Conservation (phyloP, 1,140 invertebrate genomes). For the Goniozus legneri region DNA sequence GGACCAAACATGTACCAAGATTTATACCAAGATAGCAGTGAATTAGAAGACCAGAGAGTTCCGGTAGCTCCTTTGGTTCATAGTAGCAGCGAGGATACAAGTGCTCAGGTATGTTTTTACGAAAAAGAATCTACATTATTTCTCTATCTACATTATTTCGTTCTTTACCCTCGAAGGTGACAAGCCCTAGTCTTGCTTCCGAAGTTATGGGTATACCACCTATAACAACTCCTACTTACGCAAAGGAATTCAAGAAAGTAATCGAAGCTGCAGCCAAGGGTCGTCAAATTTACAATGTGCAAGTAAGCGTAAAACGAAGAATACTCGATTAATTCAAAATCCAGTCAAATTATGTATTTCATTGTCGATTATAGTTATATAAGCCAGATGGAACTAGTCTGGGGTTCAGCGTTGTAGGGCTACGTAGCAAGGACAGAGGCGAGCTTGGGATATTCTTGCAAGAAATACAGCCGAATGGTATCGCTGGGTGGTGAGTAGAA, state of each 20-base stretch:
- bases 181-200: slow-evolving; percentile 47
- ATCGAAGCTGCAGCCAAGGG: slow-evolving; percentile 63
- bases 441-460: slow-evolving; percentile 76
- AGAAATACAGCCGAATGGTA: slow-evolving; percentile 71
- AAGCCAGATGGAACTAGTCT: slow-evolving; percentile 71
- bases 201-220: slow-evolving; percentile 55
- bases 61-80: slow-evolving; percentile 55
- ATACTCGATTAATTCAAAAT: slow-evolving; percentile 5
- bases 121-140: not conserved
- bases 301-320: slow-evolving; percentile 42
- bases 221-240: slow-evolving; percentile 61
- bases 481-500: slow-evolving; percentile 65
- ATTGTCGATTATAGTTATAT: slow-evolving; percentile 55
- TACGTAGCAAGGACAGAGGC: slow-evolving; percentile 66
- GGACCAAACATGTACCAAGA: slow-evolving; percentile 47
- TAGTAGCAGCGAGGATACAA: slow-evolving; percentile 55
- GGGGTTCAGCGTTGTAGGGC: slow-evolving; percentile 76
- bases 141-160: slow-evolving; percentile 17
- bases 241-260: slow-evolving; percentile 63
- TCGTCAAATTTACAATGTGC: slow-evolving; percentile 60
- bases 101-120: slow-evolving; percentile 35
- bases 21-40: slow-evolving; percentile 47
- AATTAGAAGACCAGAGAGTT: slow-evolving; percentile 56
- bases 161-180: slow-evolving; percentile 41
- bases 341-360: slow-evolving; percentile 6